phyloP scores from a whole-genome alignment of 2,888 invertebrate species.

The Psylliodes chrysocephalus region DNA sequence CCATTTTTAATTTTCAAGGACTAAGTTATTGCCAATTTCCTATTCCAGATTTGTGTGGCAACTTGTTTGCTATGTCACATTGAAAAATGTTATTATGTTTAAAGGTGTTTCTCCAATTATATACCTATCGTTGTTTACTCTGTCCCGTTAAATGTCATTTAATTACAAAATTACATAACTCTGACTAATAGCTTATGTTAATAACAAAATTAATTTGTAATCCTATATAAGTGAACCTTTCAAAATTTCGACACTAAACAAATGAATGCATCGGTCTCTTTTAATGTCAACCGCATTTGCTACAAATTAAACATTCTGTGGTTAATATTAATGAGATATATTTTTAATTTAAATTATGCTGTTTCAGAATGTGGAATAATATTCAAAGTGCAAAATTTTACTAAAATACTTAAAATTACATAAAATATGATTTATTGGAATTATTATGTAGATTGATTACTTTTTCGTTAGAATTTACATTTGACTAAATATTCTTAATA shows the following conservation, averaged over 20 bases:
- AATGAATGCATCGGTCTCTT: not conserved
- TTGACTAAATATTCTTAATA: no score
- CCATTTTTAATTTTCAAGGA: no score
- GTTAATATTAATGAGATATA: not conserved
- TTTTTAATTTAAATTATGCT: slow-evolving; percentile 1
- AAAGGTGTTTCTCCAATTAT: not conserved
- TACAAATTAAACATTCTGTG: not conserved
- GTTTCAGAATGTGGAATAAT: not conserved
- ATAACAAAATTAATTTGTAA: not conserved
- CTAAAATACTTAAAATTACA: no score
- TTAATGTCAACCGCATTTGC: not conserved
- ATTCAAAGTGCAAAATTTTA: not conserved
- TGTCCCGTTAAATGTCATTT: not conserved
- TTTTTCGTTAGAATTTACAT: no score
- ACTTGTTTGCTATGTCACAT: no score
- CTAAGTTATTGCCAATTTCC: no score
- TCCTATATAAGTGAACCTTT: not conserved
- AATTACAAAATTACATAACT: not conserved
- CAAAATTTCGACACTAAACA: not conserved
- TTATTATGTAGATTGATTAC: no score
- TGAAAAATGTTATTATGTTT: no score
- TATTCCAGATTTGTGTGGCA: no score
- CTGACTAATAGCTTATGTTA: not conserved
- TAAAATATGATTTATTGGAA: no score
- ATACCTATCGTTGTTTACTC: not conserved